phyloP scores from a whole-genome alignment of 2,888 invertebrate species.

The Stenchaetothrips biformis region DNA sequence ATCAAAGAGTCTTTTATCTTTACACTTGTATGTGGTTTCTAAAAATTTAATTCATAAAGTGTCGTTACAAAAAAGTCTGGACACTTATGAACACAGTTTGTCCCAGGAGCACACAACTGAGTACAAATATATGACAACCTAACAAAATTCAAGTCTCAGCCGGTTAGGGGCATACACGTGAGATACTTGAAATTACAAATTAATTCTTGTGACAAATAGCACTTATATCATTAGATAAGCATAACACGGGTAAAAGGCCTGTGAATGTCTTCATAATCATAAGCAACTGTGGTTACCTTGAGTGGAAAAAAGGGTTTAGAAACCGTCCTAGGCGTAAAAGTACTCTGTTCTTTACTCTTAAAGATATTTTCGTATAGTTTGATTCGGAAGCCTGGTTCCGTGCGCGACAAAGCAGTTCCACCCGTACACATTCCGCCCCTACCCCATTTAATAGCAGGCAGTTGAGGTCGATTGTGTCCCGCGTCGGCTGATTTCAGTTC shows the following conservation, averaged over 20 bases:
- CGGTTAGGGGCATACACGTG: no score
- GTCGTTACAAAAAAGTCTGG: neutral
- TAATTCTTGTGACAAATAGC: no score
- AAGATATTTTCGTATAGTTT: constrained; percentile 5
- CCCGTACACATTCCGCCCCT: no score
- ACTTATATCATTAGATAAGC: no score
- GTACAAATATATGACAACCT: neutral
- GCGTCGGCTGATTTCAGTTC: no score
- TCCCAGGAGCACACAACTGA: neutral
- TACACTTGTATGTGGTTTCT: neutral
- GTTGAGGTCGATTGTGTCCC: no score
- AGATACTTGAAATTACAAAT: no score
- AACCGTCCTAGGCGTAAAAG: neutral
- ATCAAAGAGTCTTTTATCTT: neutral
- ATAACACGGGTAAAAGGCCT: no score
- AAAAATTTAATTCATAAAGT: no score
- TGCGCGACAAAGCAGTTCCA: no score
- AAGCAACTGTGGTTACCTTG: neutral
- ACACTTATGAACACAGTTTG: neutral
- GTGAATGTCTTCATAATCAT: neutral
- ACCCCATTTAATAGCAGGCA: no score
- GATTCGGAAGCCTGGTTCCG: neutral
- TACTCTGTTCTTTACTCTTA: neutral
- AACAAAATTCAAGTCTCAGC: no score
- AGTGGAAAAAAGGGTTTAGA: constrained; percentile 8